Conservation (phyloP, 2,888 invertebrate species). For the Tenthredo notha region DNA sequence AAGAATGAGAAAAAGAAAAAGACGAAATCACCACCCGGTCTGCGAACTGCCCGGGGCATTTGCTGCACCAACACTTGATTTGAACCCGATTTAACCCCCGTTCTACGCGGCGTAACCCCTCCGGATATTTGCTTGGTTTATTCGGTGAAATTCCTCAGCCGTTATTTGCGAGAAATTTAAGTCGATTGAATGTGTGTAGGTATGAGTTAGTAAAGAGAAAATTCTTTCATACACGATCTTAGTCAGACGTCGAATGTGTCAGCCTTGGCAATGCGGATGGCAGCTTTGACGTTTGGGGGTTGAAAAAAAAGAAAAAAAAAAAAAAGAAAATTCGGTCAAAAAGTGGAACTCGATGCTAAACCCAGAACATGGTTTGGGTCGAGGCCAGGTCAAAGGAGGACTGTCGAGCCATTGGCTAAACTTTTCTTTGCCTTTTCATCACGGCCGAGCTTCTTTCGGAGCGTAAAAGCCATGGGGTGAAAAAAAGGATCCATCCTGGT, state of each 20-base stretch:
- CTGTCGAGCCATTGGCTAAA: constrained; percentile 8
- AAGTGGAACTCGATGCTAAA: constrained; percentile 30
- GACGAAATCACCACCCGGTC: constrained; percentile 56
- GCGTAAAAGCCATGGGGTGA: background rate
- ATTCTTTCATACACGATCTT: background rate
- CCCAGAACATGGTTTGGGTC: background rate
- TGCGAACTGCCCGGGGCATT: constrained; percentile 67
- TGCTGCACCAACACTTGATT: constrained; percentile 71
- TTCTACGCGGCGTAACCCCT: constrained; percentile 59
- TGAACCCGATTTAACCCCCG: constrained; percentile 70
- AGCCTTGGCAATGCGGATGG: constrained; percentile 11
- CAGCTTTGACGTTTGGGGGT: constrained; percentile 28
- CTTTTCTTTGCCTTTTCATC: constrained; percentile 16
- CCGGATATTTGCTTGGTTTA: constrained; percentile 72
- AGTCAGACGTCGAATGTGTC: background rate
- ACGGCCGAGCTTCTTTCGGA: background rate
- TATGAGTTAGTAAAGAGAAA: background rate
- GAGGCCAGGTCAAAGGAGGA: background rate
- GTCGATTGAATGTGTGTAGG: background rate
- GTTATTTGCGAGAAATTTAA: constrained; percentile 33
- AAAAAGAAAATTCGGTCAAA: constrained; percentile 53
- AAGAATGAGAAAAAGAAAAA: constrained; percentile 55
- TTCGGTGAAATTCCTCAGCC: constrained; percentile 61
- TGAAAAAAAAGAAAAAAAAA: constrained; percentile 60
- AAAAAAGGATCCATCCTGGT: background rate